phyloP scores from a whole-genome alignment of 2,888 invertebrate species.

The Epinotia ramella region DNA sequence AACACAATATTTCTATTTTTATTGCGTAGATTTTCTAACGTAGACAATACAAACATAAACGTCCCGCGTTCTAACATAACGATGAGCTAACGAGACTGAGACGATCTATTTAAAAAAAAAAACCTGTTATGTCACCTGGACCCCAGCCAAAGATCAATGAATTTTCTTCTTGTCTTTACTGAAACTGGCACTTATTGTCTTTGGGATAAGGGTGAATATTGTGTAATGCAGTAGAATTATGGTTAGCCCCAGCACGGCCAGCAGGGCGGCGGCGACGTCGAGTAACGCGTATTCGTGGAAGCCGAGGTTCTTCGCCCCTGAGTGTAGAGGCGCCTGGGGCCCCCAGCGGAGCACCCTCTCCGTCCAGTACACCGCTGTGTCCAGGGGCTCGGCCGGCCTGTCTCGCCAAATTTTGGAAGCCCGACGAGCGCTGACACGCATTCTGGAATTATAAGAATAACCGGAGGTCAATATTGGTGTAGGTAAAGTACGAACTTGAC shows the following conservation, averaged over 20 bases:
- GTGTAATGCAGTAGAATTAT: constrained; percentile 58
- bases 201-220: constrained; percentile 48
- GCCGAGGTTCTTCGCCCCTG: constrained; percentile 65
- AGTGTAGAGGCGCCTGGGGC: constrained; percentile 63
- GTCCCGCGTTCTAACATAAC: constrained; percentile 8
- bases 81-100: constrained; percentile 11
- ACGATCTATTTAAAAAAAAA: constrained; percentile 12
- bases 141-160: constrained; percentile 56
- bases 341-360: constrained; percentile 84
- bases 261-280: constrained; percentile 67
- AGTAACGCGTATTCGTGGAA: constrained; percentile 66
- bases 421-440: constrained; percentile 72
- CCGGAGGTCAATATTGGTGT: background rate
- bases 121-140: constrained; percentile 21
- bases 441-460: constrained; percentile 62
- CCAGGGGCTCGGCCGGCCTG: constrained; percentile 79
- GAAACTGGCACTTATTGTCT: constrained; percentile 57
- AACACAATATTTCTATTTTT: too few relatives aligned
- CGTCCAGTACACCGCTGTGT: constrained; percentile 85
- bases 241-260: constrained; percentile 56
- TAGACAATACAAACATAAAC: background rate
- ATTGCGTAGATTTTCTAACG: background rate
- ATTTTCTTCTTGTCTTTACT: constrained; percentile 68
- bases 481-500: too few relatives aligned
- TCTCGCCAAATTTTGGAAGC: constrained; percentile 82